Base-by-base conservation (phyloP, 1,140 invertebrate genomes). In the Pomacea maculata region DNA sequence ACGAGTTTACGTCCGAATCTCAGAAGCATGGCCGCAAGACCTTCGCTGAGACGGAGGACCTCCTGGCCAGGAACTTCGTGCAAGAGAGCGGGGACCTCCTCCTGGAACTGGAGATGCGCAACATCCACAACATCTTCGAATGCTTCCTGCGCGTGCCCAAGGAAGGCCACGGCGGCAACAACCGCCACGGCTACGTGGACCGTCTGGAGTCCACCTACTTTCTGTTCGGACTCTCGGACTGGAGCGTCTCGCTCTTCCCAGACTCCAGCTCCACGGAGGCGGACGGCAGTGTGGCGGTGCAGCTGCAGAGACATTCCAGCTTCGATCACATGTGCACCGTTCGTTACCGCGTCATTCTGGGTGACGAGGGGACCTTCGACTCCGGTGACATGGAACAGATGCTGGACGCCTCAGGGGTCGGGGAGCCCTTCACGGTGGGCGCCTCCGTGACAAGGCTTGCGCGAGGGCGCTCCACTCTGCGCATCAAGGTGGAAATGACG, bases 61-160 rank as follows among this genome's bases (percentile, higher is more conserved):
- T 97, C 73, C 94, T 94, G 88, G 93, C 93, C 3, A 92, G 95
- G 9, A 94, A 94, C 87, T 97, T 97, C 89, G 94, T 95, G 34
- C 95, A 96, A 87, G 94, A 95, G 15, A 95, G 95, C 84, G 96
- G 95, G 4, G 95, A 97, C 89, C 96, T 97, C 87, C 94, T 96
- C 84, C 92, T 97, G 68, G 96, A 97, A 87, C 91, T 97, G 75
- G 94, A 94, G 55, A 95, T 97, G 92, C 93, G 95, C 25, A 95
- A 95, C 84, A 93, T 96, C 52, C 92, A 95, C 77, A 96, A 95
- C 7, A 92, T 95, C 8, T 96, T 95, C 90, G 94, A 95, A 83
- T 94, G 94, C 79, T 95, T 83, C 68, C 75, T 90, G 72, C 75
- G 82, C 10, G 71, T 90, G 34, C 87, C 88, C 29, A 86, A 85